phyloP scores from a whole-genome alignment of 2,888 invertebrate species.

The Drosophila kuntzei region DNA sequence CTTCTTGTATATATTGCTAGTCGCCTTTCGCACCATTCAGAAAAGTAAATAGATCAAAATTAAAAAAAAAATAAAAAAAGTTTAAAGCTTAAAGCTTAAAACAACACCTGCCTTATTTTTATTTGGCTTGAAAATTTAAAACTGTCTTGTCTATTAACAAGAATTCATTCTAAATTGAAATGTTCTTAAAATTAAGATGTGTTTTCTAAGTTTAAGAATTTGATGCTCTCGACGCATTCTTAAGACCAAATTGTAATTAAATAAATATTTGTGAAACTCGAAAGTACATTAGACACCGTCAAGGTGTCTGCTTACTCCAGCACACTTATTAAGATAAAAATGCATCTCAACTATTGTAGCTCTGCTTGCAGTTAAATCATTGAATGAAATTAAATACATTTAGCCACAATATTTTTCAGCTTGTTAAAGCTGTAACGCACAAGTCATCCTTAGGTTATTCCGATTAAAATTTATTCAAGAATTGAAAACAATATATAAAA shows the following conservation, averaged over 20 bases:
- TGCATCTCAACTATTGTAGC: conserved; percentile 3
- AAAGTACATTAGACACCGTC: not conserved
- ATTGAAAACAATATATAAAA: not conserved
- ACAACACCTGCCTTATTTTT: no score
- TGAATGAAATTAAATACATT: conserved; percentile 1
- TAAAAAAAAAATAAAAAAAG: no score
- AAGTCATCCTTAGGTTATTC: not conserved
- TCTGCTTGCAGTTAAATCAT: not conserved
- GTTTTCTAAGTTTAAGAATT: no score
- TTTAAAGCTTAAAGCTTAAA: no score
- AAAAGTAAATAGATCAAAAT: no score
- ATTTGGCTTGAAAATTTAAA: no score
- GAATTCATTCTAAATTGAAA: no score
- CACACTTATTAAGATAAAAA: not conserved
- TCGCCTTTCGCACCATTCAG: no score
- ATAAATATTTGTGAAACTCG: not conserved
- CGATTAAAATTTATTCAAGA: conserved; percentile 11
- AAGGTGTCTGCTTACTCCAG: not conserved
- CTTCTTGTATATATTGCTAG: no score
- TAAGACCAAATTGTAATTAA: not conserved
- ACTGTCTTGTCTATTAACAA: no score
- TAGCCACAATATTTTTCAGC: conserved; percentile 2
- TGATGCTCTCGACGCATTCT: no score
- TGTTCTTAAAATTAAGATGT: no score
- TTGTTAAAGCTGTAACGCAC: conserved; percentile 2